These are phyloP conservation scores for Octomys mimax DNA, from an alignment of 2,797 vertebrate species.

Conservation along the genomic window DNA sequence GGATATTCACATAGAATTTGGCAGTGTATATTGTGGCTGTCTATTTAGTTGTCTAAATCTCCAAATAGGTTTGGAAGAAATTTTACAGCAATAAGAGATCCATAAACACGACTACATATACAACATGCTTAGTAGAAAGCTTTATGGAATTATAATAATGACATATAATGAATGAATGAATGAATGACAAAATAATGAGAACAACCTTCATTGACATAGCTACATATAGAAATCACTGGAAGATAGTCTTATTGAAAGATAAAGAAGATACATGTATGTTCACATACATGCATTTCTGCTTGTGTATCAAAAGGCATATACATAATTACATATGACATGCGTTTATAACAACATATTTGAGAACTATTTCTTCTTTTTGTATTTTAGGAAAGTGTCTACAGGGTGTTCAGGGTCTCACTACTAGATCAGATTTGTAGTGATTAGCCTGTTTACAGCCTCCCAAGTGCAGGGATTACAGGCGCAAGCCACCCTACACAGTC, in stretches of 20 bases:
- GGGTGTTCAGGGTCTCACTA: no score
- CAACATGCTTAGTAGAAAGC: neutral
- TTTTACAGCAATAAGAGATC: neutral
- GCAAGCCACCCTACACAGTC: no score
- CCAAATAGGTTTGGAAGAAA: neutral
- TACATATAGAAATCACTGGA: neutral
- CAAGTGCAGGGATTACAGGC: no score
- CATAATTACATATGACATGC: neutral
- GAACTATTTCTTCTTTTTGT: neutral
- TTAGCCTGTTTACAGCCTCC: no score
- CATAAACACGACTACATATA: neutral
- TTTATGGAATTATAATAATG: neutral
- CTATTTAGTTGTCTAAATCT: neutral
- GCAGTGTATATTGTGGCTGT: neutral
- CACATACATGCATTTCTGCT: neutral
- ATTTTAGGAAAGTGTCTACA: no score
- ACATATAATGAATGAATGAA: neutral
- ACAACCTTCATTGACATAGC: neutral
- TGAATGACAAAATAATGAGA: neutral
- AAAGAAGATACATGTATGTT: neutral
- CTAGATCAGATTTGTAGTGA: no score
- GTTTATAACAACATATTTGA: neutral
- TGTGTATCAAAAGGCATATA: neutral
- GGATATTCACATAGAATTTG: neutral
- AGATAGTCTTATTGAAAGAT: neutral